Conservation (phyloP, 2,888 invertebrate species). For the Geotrupes spiniger region DNA sequence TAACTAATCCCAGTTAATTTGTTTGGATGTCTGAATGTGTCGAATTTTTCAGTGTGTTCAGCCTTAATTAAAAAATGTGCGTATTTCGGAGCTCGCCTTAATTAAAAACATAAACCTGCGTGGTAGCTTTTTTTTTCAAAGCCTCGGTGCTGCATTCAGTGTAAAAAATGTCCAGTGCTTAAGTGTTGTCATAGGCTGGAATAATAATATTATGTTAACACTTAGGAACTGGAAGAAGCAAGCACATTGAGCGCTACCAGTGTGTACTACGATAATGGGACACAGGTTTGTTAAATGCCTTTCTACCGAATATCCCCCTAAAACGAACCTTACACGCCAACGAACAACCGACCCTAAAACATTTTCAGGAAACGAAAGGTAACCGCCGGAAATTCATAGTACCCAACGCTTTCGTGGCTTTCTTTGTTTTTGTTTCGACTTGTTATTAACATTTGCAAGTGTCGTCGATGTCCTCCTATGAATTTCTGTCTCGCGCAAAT, state of each 20-base stretch:
- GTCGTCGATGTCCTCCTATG: no score
- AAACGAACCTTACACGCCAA: conserved; percentile 6
- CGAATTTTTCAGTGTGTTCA: no score
- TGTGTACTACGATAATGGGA: conserved; percentile 49
- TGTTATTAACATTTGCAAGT: no score
- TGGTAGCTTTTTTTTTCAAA: no score
- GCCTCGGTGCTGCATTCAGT: background rate
- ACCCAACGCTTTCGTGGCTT: background rate
- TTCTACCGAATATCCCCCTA: conserved; percentile 35
- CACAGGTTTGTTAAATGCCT: conserved; percentile 49
- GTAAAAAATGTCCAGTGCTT: conserved; percentile 36
- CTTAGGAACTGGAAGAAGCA: conserved; percentile 51
- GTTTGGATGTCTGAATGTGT: no score
- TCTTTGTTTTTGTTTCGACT: background rate
- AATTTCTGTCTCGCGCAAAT: conserved; percentile 3
- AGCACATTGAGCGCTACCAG: conserved; percentile 46
- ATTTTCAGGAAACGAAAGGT: conserved; percentile 5
- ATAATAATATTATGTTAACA: conserved; percentile 43
- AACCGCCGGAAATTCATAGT: conserved; percentile 1
- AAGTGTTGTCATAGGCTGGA: conserved; percentile 42
- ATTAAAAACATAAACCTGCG: no score
- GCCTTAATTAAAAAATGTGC: no score
- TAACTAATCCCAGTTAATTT: no score
- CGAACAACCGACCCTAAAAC: background rate
- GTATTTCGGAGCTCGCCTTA: no score